Conservation (phyloP, 2,888 invertebrate genomes). For the Colletes collaris region DNA sequence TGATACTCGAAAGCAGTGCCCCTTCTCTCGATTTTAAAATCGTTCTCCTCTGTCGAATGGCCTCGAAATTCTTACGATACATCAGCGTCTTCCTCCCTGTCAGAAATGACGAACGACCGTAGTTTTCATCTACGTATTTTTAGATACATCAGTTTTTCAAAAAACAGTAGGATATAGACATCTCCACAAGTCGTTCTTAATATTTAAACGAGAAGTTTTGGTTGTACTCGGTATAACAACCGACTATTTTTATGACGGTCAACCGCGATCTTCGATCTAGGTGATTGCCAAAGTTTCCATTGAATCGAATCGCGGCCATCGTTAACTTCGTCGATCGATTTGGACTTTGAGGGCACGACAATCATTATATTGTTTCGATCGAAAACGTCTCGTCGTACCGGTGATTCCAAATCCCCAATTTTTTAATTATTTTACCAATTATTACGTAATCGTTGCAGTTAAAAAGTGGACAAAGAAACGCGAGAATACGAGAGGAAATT, state of each 20-base stretch:
- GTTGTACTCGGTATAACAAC: background rate
- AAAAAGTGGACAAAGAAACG: no score
- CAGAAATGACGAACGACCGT: no score
- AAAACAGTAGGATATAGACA: no score
- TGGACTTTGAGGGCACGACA: background rate
- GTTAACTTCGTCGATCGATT: slow-evolving; percentile 12
- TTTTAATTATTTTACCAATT: no score
- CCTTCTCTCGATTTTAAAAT: background rate
- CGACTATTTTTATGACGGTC: slow-evolving; percentile 22
- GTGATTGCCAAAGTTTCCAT: slow-evolving; percentile 37
- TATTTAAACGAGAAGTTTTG: no score
- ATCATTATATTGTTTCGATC: background rate
- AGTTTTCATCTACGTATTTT: no score
- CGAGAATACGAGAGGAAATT: no score
- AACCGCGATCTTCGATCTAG: slow-evolving; percentile 28
- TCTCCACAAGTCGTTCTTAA: no score
- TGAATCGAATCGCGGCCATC: slow-evolving; percentile 17
- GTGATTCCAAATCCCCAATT: background rate
- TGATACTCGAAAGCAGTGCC: background rate
- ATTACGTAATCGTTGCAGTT: no score
- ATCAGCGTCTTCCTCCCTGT: no score
- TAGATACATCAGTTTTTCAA: no score
- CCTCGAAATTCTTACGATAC: no score
- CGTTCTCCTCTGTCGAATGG: background rate
- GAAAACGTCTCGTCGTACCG: background rate